Conservation (phyloP, 2,113 vertebrate species). For the Trichechus manatus region DNA sequence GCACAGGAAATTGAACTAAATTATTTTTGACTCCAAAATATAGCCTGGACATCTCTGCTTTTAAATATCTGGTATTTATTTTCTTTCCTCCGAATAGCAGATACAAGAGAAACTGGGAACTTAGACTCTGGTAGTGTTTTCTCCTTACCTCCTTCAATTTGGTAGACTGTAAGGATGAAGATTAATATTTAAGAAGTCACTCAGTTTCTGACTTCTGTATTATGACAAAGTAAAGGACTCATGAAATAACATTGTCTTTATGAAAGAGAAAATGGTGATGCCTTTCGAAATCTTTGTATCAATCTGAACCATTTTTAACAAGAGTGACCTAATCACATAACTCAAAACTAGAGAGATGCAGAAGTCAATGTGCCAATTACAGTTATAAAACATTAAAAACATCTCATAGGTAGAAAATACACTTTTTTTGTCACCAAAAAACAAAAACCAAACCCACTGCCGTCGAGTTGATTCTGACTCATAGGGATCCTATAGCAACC, state of each 20-base stretch:
- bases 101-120: background rate
- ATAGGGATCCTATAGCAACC: too few relatives aligned
- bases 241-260: slow-evolving; percentile 1
- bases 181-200: slow-evolving; percentile 5
- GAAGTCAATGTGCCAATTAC: background rate
- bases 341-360: background rate
- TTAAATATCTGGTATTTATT: background rate
- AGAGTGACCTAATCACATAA: background rate
- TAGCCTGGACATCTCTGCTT: background rate
- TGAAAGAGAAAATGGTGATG: background rate
- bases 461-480: too few relatives aligned
- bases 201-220: slow-evolving; percentile 4
- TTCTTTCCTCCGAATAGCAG: background rate
- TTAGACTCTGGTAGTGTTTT: background rate
- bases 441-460: too few relatives aligned
- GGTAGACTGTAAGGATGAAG: background rate
- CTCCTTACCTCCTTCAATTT: background rate
- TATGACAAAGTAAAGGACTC: background rate
- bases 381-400: background rate
- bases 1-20: background rate
- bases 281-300: slow-evolving; percentile 8
- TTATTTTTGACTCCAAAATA: slow-evolving; percentile 16
- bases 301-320: slow-evolving; percentile 46
- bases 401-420: background rate
- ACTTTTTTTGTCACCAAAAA: too few relatives aligned